phyloP scores from a whole-genome alignment of 2,113 vertebrate species.

The Pedionomus torquatus region DNA sequence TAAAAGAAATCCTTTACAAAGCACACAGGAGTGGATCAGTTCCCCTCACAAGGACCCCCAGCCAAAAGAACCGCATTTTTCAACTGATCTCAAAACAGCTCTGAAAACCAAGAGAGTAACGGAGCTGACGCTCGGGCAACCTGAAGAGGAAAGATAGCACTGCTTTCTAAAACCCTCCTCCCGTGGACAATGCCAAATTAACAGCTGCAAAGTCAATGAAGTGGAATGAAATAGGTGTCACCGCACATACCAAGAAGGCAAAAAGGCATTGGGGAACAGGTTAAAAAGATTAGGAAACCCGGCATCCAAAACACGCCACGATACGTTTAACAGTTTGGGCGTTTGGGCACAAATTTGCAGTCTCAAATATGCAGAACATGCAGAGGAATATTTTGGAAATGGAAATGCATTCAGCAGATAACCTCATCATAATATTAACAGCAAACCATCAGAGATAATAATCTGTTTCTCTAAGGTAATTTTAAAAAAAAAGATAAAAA shows the following conservation, averaged over 20 bases:
- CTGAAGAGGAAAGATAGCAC: background rate
- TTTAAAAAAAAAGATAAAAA: background rate
- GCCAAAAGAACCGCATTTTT: background rate
- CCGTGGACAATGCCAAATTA: background rate
- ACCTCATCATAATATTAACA: background rate
- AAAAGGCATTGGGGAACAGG: background rate
- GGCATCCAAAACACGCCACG: background rate
- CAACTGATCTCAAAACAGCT: background rate
- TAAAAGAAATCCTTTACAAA: background rate
- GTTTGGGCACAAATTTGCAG: background rate
- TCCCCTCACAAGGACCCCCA: background rate
- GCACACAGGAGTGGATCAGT: background rate
- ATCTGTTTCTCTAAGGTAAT: constrained; percentile 35
- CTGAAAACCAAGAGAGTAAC: background rate
- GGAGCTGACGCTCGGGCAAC: background rate
- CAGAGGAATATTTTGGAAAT: constrained; percentile 1
- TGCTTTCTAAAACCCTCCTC: background rate
- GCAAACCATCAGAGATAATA: background rate
- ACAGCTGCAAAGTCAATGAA: background rate
- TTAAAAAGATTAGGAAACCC: background rate
- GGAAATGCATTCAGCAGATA: background rate
- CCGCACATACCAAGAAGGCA: rapidly evolving
- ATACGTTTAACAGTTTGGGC: background rate
- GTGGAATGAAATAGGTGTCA: background rate
- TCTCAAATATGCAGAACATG: background rate